Conservation (phyloP, 2,113 vertebrate genomes). For the Platichthys stellatus region DNA sequence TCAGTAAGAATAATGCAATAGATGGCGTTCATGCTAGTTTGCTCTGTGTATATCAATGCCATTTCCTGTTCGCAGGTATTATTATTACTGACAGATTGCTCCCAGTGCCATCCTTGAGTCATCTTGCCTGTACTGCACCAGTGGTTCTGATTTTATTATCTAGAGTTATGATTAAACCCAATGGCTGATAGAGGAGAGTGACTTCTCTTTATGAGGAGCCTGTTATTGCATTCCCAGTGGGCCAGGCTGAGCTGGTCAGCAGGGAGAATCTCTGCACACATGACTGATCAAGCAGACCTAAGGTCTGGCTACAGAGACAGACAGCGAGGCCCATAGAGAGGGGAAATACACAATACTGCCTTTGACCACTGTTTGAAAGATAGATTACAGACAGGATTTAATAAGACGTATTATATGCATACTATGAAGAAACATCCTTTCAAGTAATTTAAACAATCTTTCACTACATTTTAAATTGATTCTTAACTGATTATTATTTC, state of each 20-base stretch:
- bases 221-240: constrained; percentile 75
- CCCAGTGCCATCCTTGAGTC: constrained; percentile 11
- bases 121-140: constrained; percentile 17
- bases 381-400: constrained; percentile 31
- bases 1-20: constrained; percentile 40
- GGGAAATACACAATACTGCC: constrained; percentile 59
- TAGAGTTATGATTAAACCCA: constrained; percentile 54
- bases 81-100: constrained; percentile 55
- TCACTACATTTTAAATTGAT: not conserved
- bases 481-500: not conserved
- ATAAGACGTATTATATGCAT: constrained; percentile 5
- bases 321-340: constrained; percentile 41
- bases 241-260: constrained; percentile 54
- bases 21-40: not conserved
- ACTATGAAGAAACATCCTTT: not conserved
- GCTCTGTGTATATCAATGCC: not conserved
- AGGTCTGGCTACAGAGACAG: constrained; percentile 42
- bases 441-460: not conserved
- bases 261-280: constrained; percentile 67
- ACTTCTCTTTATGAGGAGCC: constrained; percentile 63
- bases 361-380: constrained; percentile 54
- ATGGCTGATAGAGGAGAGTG: constrained; percentile 45
- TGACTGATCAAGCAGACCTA: constrained; percentile 70
- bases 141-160: constrained; percentile 61
- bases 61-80: constrained; percentile 56